A percentile compares a stretch with the other conserved stretches of the same genome.
Evolutionary conservation across 2,797 vertebrate genomes (phyloP).

Genomic region (Rhinogobio ventralis): DNA sequence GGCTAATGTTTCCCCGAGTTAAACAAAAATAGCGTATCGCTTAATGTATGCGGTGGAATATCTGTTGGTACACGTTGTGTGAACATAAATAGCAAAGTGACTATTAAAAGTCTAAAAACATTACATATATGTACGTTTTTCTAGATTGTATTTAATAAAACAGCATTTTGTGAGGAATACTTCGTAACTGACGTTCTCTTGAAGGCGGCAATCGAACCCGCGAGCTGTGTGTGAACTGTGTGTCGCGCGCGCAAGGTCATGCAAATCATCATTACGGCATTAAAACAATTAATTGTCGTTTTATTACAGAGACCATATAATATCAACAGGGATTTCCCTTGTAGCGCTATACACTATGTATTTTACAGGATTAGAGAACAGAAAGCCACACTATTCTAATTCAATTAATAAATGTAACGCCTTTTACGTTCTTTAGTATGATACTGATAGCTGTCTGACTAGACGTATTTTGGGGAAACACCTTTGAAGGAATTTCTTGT

Average conservation of each 20-base stretch:
- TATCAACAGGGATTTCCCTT: not conserved
- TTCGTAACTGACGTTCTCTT: not conserved
- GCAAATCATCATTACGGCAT: not conserved
- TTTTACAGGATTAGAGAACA: not conserved
- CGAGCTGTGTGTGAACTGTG: not conserved
- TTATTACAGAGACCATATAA: not conserved
- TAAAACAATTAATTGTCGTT: not conserved
- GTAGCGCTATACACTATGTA: not conserved
- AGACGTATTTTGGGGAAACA: not conserved
- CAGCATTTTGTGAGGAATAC: not conserved
- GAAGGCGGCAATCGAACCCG: not conserved
- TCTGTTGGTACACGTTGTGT: not conserved
- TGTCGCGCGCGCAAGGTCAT: not conserved
- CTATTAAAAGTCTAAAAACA: not conserved
- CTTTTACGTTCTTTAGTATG: not conserved
- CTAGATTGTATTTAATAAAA: not conserved
- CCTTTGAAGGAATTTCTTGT: not conserved
- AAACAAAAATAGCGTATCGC: conserved; percentile 2
- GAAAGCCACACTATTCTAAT: not conserved
- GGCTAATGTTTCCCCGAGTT: conserved; percentile 14
- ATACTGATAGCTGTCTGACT: conserved; percentile 2
- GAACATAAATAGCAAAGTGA: not conserved
- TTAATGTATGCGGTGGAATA: not conserved
- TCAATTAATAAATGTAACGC: not conserved
- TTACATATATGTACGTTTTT: not conserved